Base-by-base conservation (phyloP, 92 coral and sea anemone species). In the Pocillopora grandis region DNA sequence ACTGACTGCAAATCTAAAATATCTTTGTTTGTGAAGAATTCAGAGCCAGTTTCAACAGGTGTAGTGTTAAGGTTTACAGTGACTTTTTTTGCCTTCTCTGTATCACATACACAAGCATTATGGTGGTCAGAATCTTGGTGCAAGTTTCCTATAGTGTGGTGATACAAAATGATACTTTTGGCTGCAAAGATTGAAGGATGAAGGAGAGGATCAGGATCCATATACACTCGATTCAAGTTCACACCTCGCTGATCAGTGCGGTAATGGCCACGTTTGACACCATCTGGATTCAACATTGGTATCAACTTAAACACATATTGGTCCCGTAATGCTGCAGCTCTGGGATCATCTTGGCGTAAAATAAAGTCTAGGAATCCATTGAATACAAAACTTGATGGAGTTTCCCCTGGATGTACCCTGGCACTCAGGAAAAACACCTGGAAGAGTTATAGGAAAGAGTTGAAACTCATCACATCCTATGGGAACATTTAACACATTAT, bases 331-430 rank as follows among this genome's bases (percentile, higher is more conserved):
- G 88, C 92, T 8, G 85, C 92, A 0, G 99, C 97, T 58, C 99
- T 85, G 18, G 98, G 99, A 76, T 97, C 99, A 42, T 91, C 94
- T 31, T 59, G 82, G 71, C 98, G 91, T 21, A 92, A 89, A 60
- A 97, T 89, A 69, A 94, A 97, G 75, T 97, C 97, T 63, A 91
- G 86, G 70, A 97, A 97, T 76, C 99, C 99, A 86, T 97, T 92
- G 87, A 97, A 97, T 20, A 97, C 99, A 81, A 90, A 94, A 76
- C 99, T 97, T 55, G 99, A 88, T 17, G 99, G 99, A 7, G 99
- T 97, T 81, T 97, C 99, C 3, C 99, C 99, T 15, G 99, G 99
- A 84, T 97, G 99, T 66, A 97, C 99, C 80, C 99, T 87, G 9
- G 98, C 96, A 87, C 97, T 97, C 80, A 97, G 68, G 49, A 97